Base-by-base conservation (phyloP, 2,113 vertebrate genomes). In the Eurystomus gularis region DNA sequence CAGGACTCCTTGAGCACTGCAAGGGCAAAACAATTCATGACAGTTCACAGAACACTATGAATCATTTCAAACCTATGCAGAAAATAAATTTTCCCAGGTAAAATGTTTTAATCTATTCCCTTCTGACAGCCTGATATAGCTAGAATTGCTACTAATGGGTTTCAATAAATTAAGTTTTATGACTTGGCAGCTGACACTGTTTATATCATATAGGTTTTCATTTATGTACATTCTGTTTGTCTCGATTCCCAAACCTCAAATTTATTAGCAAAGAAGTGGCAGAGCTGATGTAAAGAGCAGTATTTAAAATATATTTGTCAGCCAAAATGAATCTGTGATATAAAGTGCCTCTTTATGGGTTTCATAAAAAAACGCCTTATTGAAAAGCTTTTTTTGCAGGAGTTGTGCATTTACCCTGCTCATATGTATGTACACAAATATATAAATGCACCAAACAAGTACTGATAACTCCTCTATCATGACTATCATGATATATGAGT, bases 291-390 rank as follows among this genome's bases (percentile, higher is more conserved):
- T 62, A 93, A n/a, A 37, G 39, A 90, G 23, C 61, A 60, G 3
- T 60, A 57, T 83, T 92, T 88, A 80, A 93, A 95, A 83, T 29
- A 49, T 5, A 44, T 73, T 64, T 86, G 71, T 70, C 91, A 81
- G 66, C 48, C 85, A 94, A 90, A 87, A 82, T 42, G 29, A 51
- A 79, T 44, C 21, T 60, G 10, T 79, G 35, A 81, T 60, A 51
- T 15, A 33, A 82, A 79, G 12, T 55, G 5, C 39, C 17, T 87
- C n/a, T 81, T 51, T 76, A 35, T 23, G 26, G 19, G 3, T 46
- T 87, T 79, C 7, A 52, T n/a, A 8, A 71, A 69, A 60, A 33
- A 55, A 57, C 33, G 24, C 6, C 7, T 18, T 51, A 40, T 11
- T 35, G 35, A 55, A 76, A 72, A 80, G 2, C 1, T 5, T 60